Percentiles rank a stretch among this genome's conserved stretches.
Evolutionary conservation across 2,797 vertebrate genomes (phyloP).

Genomic region (Tragelaphus eurycerus): DNA sequence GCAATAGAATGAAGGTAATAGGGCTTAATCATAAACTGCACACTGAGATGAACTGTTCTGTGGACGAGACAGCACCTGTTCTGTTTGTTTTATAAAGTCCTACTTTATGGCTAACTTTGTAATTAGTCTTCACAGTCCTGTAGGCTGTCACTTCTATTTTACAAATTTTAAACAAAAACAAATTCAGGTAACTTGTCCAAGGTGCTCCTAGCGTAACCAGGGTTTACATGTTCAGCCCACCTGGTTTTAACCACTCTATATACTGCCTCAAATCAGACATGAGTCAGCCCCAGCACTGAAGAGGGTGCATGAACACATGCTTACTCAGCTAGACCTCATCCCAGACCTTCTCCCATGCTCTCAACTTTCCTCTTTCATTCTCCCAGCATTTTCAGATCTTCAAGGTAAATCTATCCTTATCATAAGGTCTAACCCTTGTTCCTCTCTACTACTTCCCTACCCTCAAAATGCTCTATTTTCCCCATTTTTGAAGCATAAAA

Average conservation of each 20-base stretch:
- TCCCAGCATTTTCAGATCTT: not conserved
- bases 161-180: not conserved
- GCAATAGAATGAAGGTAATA: not conserved
- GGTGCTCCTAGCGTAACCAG: not conserved
- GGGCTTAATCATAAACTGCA: not conserved
- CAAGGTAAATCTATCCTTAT: not conserved
- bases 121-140: not conserved
- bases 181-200: not conserved
- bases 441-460: not conserved
- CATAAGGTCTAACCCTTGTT: not conserved
- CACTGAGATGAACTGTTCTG: not conserved
- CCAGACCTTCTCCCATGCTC: not conserved
- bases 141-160: not conserved
- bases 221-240: not conserved
- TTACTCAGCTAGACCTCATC: not conserved
- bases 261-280: not conserved
- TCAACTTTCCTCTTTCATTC: not conserved
- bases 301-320: rapidly evolving
- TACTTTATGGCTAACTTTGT: not conserved
- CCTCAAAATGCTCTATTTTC: not conserved
- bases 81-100: not conserved
- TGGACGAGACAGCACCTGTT: not conserved
- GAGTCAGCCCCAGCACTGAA: not conserved
- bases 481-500: not conserved
- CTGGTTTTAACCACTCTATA: not conserved